Base-by-base conservation (phyloP, 1,140 invertebrate genomes). In the Rhynchophorus ferrugineus region DNA sequence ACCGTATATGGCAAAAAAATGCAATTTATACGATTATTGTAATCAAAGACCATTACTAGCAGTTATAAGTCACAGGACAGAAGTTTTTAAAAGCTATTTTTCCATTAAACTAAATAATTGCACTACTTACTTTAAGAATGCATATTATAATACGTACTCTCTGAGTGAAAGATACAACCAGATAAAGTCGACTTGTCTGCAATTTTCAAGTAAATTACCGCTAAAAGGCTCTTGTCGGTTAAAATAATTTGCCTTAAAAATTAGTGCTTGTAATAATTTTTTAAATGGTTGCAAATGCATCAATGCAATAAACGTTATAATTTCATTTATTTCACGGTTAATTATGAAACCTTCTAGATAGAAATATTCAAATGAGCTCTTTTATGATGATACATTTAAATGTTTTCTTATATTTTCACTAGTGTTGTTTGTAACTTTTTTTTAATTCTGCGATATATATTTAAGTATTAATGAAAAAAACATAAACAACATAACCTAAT, bases 91-190 rank as follows among this genome's bases (percentile, higher is more conserved):
- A n/a, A 13, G 16, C 38, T 20, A 19, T 41, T 41, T 41, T 41
- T 41, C 38, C 38, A 41, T 41, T 41, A 41, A 41, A 41, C 38
- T 41, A 41, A 41, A 41, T 41, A 17, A 41, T 41, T 41, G 38
- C 38, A 41, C 38, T 41, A 41, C 38, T 41, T 41, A 17, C 38
- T 8, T 19, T 41, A 41, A 18, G 17, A 18, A 41, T 41, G 17
- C 38, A 18, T 41, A 41, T 18, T 41, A 41, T 20, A 41, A 41
- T 41, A 37, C 38, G 24, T 11, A 11, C 5, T 29, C 38, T 17
- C 38, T 1, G 38, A 41, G 38, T 20, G 18, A 41, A 41, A 41
- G 38, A 41, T 41, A 41, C 16, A 41, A 41, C 38, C 14, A n/a
- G 38, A 41, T 41, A 41, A 41, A n/a, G 38, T 41, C 16, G 38